Evolutionary conservation across 2,113 vertebrate species (phyloP).

Genomic region (Dipodomys ordii): DNA sequence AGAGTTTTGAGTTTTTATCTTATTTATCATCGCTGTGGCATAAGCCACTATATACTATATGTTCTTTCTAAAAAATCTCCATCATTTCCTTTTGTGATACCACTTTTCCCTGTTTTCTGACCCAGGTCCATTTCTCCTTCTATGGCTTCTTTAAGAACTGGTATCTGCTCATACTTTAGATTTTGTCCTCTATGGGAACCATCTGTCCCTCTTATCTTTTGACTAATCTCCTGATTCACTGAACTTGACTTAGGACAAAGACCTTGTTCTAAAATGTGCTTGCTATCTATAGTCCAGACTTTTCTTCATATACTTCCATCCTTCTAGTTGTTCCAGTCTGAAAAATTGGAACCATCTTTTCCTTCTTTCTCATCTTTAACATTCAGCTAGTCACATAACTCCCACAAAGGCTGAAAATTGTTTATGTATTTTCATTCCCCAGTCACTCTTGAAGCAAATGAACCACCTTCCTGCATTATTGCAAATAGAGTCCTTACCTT

Average conservation of each 20-base stretch:
- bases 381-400: background rate
- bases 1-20: background rate
- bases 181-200: background rate
- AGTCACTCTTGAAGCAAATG: background rate
- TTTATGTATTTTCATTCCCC: background rate
- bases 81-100: background rate
- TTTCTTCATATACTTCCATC: background rate
- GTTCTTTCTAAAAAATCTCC: background rate
- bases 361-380: background rate
- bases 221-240: background rate
- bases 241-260: background rate
- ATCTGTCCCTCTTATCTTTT: background rate
- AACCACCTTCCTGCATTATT: background rate
- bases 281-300: background rate
- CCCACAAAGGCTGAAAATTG: background rate
- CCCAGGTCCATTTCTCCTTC: background rate
- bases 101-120: background rate
- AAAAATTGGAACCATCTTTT: constrained; percentile 5
- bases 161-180: background rate
- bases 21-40: background rate
- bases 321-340: background rate
- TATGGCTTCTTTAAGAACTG: background rate
- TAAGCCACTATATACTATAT: background rate
- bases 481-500: background rate
- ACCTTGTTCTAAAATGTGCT: background rate